Percentiles rank a stretch among this genome's conserved stretches.
Evolutionary conservation across 2,888 invertebrate genomes (phyloP).

Genomic region (Polydesmus complanatus): DNA sequence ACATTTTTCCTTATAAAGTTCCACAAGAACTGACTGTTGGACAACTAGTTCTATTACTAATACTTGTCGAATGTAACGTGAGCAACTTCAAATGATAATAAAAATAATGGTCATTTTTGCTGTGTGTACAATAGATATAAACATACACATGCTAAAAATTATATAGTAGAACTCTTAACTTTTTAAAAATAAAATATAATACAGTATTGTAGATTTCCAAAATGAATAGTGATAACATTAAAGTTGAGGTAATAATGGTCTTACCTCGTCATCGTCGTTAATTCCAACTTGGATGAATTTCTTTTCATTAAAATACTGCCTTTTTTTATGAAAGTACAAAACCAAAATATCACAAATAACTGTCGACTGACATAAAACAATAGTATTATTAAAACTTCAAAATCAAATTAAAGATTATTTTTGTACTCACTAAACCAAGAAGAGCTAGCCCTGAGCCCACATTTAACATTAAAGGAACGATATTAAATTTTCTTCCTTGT

Average conservation of each 20-base stretch:
- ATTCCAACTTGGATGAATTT: constrained; percentile 9
- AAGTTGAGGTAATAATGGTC: not conserved
- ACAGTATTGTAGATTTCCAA: no score
- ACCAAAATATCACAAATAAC: constrained; percentile 12
- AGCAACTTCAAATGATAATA: not conserved
- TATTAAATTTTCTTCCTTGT: constrained; percentile 36
- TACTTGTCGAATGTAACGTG: not conserved
- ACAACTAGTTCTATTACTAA: not conserved
- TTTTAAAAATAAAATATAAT: no score
- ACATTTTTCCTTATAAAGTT: not conserved
- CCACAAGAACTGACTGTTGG: not conserved
- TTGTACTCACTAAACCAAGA: constrained; percentile 33
- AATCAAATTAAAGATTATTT: constrained; percentile 10
- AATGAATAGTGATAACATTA: no score
- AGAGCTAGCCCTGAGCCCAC: constrained; percentile 39
- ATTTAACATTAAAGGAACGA: constrained; percentile 36
- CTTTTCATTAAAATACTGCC: constrained; percentile 12
- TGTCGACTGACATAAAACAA: not conserved
- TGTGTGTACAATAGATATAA: no score
- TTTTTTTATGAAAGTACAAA: constrained; percentile 1
- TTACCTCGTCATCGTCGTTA: not conserved
- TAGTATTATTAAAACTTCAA: not conserved
- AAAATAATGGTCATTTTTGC: no score
- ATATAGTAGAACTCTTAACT: no score
- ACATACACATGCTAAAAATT: no score